These are phyloP conservation scores for Magallana gigas DNA, from an alignment of 1,140 invertebrate genomes.

Conservation along the genomic window DNA sequence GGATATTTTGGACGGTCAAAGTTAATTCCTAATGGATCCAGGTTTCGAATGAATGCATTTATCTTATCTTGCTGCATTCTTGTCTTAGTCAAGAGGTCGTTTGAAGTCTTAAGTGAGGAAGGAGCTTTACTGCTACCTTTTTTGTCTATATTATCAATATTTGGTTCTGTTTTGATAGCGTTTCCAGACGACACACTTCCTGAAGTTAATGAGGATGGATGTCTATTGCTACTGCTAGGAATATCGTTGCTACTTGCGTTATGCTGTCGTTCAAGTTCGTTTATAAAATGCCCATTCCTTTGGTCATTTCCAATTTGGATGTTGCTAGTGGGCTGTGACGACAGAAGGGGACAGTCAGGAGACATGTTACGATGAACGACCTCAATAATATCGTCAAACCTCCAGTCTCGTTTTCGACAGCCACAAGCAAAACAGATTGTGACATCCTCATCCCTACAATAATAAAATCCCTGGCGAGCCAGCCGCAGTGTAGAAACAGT, in stretches of 20 bases:
- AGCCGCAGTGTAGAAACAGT: conserved; percentile 8
- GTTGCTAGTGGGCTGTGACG: background rate
- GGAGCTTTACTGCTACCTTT: background rate
- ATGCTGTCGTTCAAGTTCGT: background rate
- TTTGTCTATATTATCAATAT: background rate
- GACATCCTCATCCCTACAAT: background rate
- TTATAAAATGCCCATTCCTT: background rate
- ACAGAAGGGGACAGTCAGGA: conserved; percentile 20
- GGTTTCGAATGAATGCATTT: background rate
- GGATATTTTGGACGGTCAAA: conserved; percentile 62
- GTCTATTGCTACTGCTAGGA: background rate
- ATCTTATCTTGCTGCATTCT: background rate
- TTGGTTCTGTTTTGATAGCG: background rate
- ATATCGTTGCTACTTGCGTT: background rate
- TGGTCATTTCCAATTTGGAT: background rate
- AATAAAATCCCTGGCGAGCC: conserved; percentile 28
- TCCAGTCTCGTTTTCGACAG: background rate
- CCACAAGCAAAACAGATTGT: conserved; percentile 40
- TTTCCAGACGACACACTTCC: background rate
- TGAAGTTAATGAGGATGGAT: background rate
- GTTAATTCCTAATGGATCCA: conserved; percentile 55
- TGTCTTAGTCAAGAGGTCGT: no score
- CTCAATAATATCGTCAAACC: background rate
- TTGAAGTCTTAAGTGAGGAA: no score
- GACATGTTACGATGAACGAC: conserved; percentile 26